Conservation (phyloP, 2,113 vertebrate species). For the Crotalus helleri region DNA sequence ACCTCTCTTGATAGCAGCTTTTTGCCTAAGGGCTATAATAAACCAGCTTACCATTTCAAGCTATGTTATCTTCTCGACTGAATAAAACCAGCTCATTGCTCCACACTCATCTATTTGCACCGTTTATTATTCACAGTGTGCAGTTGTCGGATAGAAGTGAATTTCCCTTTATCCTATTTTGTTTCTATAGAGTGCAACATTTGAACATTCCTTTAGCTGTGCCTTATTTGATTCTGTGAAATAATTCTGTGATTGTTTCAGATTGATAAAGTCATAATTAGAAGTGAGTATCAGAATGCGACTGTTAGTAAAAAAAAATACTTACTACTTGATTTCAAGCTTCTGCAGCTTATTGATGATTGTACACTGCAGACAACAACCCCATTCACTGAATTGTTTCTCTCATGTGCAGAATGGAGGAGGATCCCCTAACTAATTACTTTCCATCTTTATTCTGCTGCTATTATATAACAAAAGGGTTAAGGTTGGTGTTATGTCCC, state of each 20-base stretch:
- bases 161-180: constrained; percentile 37
- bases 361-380: neutral
- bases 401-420: neutral
- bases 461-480: neutral
- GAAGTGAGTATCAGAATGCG: constrained; percentile 9
- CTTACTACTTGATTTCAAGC: neutral
- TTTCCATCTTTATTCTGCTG: neutral
- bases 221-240: constrained; percentile 43
- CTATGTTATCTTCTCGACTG: neutral
- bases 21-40: neutral
- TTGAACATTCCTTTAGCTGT: constrained; percentile 38
- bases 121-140: constrained; percentile 30
- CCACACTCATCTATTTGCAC: neutral
- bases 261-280: constrained; percentile 13
- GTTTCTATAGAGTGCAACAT: neutral
- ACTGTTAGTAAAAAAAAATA: neutral
- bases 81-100: neutral
- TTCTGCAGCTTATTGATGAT: neutral
- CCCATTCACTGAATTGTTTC: neutral
- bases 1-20: neutral
- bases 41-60: neutral
- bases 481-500: neutral
- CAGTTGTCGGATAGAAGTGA: constrained; percentile 32
- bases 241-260: constrained; percentile 20
- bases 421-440: neutral